Evolutionary conservation across 2,888 invertebrate genomes (phyloP).

Genomic region (Helicoverpa assulta): DNA sequence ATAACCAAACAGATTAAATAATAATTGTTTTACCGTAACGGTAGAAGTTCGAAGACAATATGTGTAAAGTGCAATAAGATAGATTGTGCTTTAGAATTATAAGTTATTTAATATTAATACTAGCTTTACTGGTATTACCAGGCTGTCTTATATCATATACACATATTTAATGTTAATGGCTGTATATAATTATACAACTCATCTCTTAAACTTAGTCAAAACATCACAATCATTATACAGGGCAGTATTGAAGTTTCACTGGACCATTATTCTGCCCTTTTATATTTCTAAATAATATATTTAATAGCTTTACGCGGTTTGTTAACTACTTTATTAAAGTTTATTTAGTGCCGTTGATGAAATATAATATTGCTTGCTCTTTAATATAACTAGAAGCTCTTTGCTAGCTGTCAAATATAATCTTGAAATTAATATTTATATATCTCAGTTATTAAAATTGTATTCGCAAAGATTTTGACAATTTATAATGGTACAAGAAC

Average conservation of each 20-base stretch:
- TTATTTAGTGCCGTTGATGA: constrained; percentile 49
- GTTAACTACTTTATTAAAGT: constrained; percentile 63
- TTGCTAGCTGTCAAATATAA: constrained; percentile 27
- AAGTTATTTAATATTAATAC: constrained; percentile 61
- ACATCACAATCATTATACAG: constrained; percentile 60
- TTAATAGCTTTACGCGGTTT: constrained; percentile 63
- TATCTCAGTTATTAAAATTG: constrained; percentile 21
- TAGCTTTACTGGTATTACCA: constrained; percentile 69
- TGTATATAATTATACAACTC: constrained; percentile 54
- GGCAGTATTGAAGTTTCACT: constrained; percentile 47
- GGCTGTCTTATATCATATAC: constrained; percentile 62
- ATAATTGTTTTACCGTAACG: constrained; percentile 53
- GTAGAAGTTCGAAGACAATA: constrained; percentile 74
- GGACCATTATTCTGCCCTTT: constrained; percentile 28
- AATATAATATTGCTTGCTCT: constrained; percentile 38
- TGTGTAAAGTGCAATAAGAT: constrained; percentile 78
- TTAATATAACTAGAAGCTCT: constrained; percentile 25
- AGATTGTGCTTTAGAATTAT: constrained; percentile 75
- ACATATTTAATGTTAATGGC: constrained; percentile 58
- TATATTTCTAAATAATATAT: constrained; percentile 43
- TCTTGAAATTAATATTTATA: constrained; percentile 5
- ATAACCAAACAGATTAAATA: constrained; percentile 46
- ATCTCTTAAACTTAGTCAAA: constrained; percentile 44
- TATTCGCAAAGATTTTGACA: constrained; percentile 17
- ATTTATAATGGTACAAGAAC: constrained; percentile 50